Evolutionary conservation across 2,888 invertebrate genomes (phyloP).

Genomic region (Sipha maydis): DNA sequence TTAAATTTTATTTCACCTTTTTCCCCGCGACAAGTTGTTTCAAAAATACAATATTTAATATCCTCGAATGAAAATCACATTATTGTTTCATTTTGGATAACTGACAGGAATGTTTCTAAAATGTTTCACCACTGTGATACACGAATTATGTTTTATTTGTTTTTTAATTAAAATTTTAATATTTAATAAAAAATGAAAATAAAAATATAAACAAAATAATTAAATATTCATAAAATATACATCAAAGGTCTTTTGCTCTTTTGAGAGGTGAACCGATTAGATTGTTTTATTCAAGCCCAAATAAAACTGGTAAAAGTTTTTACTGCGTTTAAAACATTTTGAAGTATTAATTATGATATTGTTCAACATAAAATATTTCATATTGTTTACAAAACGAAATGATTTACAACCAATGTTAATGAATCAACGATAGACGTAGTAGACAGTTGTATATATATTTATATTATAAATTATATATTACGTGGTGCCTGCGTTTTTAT

Average conservation of each 20-base stretch:
- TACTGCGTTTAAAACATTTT: constrained; percentile 16
- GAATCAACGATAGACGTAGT: neutral
- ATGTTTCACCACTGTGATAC: constrained; percentile 1
- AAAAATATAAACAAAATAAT: no score
- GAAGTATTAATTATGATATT: constrained; percentile 17
- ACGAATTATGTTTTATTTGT: neutral
- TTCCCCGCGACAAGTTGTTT: neutral
- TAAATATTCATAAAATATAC: constrained; percentile 7
- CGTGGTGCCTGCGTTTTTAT: no score
- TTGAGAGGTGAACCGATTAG: constrained; percentile 36
- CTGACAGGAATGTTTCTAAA: neutral
- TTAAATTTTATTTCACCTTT: neutral
- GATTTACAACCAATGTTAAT: neutral
- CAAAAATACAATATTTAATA: neutral
- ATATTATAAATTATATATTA: no score
- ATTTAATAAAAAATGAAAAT: no score
- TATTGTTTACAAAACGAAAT: neutral
- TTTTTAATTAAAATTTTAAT: constrained; percentile 39
- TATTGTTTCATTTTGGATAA: neutral
- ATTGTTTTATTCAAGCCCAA: constrained; percentile 21
- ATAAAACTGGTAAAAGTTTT: constrained; percentile 24
- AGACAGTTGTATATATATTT: neutral
- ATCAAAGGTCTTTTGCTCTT: constrained; percentile 29
- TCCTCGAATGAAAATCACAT: no score
- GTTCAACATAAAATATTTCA: neutral